Percentiles rank a stretch among this genome's conserved stretches.
These are phyloP conservation scores for Rhogogaster chlorosoma DNA, from an alignment of 2,888 invertebrate species.

Conservation along the genomic window DNA sequence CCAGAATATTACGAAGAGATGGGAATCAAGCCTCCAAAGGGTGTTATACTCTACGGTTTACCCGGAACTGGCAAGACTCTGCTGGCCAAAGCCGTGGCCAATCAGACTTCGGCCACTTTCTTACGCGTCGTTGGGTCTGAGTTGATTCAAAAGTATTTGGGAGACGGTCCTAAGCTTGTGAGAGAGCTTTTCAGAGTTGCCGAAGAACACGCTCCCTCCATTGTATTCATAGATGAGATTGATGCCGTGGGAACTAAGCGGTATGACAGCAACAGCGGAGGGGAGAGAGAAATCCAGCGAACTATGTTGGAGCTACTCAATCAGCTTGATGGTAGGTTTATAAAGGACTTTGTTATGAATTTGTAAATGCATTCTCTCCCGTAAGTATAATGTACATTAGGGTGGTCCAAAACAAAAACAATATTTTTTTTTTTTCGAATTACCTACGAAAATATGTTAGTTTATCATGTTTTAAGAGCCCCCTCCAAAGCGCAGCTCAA, in stretches of 20 bases:
- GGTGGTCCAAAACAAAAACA: too few relatives aligned
- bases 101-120: constrained; percentile 99
- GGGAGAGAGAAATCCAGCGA: constrained; percentile 99
- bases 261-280: constrained; percentile 99
- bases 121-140: constrained; percentile 99
- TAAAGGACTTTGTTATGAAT: constrained; percentile 83
- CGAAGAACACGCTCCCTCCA: constrained; percentile 99
- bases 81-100: constrained; percentile 99
- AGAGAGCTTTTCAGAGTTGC: constrained; percentile 99
- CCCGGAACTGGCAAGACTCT: constrained; percentile 99
- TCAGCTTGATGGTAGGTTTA: constrained; percentile 93
- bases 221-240: constrained; percentile 99
- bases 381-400: too few relatives aligned
- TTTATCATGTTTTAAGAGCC: too few relatives aligned
- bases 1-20: constrained; percentile 99
- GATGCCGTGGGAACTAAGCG: constrained; percentile 99
- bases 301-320: constrained; percentile 99
- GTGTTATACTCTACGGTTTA: constrained; percentile 98
- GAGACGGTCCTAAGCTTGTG: constrained; percentile 99
- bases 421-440: too few relatives aligned
- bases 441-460: too few relatives aligned
- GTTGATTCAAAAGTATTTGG: constrained; percentile 98
- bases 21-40: constrained; percentile 99
- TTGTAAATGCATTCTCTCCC: background rate
- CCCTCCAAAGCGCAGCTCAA: too few relatives aligned